Conservation (phyloP, 2,888 invertebrate species). For the Plemyria rubiginata region DNA sequence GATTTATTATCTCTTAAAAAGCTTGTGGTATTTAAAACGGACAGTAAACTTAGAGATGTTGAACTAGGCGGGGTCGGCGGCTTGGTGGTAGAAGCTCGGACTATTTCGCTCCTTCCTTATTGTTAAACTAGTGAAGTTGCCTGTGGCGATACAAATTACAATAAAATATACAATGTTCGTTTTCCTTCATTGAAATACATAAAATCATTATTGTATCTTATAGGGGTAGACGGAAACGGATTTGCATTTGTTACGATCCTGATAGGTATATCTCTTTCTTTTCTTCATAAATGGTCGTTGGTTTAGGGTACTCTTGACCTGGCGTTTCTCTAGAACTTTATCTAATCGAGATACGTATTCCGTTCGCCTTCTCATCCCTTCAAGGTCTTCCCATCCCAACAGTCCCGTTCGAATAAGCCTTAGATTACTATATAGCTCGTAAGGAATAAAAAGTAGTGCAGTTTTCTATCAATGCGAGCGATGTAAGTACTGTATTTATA, state of each 20-base stretch:
- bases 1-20: conserved; percentile 44
- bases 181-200: too few species aligned
- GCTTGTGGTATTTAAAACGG: conserved; percentile 37
- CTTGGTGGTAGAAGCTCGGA: conserved; percentile 37
- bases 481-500: background rate
- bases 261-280: too few species aligned
- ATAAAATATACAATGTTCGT: background rate
- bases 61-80: conserved; percentile 38
- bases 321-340: too few species aligned
- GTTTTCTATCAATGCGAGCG: background rate
- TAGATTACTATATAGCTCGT: background rate
- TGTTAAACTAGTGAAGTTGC: conserved; percentile 19
- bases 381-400: too few species aligned
- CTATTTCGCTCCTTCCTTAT: conserved; percentile 24
- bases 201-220: too few species aligned
- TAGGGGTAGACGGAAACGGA: too few species aligned
- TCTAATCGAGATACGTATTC: too few species aligned
- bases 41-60: conserved; percentile 28
- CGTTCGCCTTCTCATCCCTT: too few species aligned
- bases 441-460: background rate
- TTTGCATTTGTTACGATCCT: too few species aligned
- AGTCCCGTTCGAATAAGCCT: too few species aligned
- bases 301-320: too few species aligned
- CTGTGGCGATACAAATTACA: background rate
- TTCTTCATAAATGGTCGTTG: too few species aligned